phyloP scores from a whole-genome alignment of 2,113 vertebrate species.

The Mus pahari region DNA sequence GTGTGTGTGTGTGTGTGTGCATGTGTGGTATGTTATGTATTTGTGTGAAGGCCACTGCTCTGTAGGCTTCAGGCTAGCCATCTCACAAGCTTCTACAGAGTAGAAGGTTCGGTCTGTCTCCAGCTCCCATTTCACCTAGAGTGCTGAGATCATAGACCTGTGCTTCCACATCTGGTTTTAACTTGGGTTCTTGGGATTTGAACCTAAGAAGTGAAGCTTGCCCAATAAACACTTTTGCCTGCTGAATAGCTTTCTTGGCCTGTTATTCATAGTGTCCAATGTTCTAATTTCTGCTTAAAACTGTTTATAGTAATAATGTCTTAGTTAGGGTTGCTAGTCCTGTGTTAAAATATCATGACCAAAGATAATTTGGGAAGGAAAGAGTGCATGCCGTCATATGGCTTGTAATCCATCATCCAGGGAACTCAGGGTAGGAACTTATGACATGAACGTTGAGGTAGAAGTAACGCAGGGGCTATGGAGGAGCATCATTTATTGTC shows the following conservation, averaged over 20 bases:
- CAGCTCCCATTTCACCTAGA: not conserved
- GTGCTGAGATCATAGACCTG: not conserved
- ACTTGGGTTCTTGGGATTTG: not conserved
- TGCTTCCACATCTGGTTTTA: too few relatives aligned
- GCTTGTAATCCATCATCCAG: not conserved
- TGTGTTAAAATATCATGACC: not conserved
- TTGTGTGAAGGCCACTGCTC: not conserved
- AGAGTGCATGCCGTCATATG: not conserved
- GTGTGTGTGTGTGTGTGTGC: not conserved
- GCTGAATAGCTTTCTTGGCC: not conserved
- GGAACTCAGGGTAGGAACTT: not conserved
- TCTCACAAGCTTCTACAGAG: not conserved
- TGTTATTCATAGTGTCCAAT: not conserved
- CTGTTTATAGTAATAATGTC: not conserved
- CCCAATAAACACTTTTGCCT: not conserved
- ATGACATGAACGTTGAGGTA: not conserved
- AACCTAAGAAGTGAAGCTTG: not conserved
- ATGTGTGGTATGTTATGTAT: not conserved
- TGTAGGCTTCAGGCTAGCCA: not conserved
- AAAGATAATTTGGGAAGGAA: not conserved
- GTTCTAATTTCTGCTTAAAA: not conserved
- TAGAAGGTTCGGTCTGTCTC: too few relatives aligned
- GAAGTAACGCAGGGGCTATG: not conserved
- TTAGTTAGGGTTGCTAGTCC: not conserved
- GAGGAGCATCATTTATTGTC: not conserved